Percentiles rank a stretch among this genome's conserved stretches.
Conservation (phyloP, 1,140 invertebrate species). For the Drosophila suzukii region DNA sequence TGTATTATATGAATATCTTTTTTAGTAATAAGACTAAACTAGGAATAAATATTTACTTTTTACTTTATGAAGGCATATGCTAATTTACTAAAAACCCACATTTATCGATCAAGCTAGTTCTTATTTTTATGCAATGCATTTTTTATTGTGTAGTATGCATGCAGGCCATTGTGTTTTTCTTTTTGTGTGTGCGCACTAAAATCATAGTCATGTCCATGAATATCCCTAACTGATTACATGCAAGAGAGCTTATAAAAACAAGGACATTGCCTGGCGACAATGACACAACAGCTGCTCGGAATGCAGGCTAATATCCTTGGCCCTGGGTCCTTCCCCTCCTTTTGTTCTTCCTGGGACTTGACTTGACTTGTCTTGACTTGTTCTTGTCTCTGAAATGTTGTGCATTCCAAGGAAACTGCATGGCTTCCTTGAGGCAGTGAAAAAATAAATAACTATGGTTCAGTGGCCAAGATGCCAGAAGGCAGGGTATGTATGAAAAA, state of each 20-base stretch:
- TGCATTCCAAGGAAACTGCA: constrained; percentile 19
- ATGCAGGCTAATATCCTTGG: constrained; percentile 60
- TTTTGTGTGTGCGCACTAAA: constrained; percentile 53
- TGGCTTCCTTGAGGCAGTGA: constrained; percentile 9
- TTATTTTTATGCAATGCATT: not conserved
- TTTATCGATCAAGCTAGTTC: no score
- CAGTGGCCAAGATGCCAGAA: constrained; percentile 4
- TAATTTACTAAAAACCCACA: no score
- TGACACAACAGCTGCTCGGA: constrained; percentile 66
- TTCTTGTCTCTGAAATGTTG: constrained; percentile 11
- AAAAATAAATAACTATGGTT: constrained; percentile 31
- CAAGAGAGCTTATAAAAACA: constrained; percentile 77
- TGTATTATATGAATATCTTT: no score
- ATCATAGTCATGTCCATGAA: constrained; percentile 82
- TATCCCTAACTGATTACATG: constrained; percentile 80
- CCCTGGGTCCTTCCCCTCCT: constrained; percentile 3
- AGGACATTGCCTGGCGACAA: constrained; percentile 61
- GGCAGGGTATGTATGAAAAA: constrained; percentile 1
- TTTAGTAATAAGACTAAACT: no score
- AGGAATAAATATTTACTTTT: no score
- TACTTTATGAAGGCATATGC: no score
- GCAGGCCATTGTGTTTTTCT: not conserved
- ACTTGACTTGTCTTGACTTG: constrained; percentile 24
- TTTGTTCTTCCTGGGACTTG: constrained; percentile 4
- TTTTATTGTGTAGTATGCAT: constrained; percentile 7